Evolutionary conservation across 1,140 invertebrate genomes (phyloP), one percentile per base, ranked within the genome.

Genomic region (Heliconius congener): DNA sequence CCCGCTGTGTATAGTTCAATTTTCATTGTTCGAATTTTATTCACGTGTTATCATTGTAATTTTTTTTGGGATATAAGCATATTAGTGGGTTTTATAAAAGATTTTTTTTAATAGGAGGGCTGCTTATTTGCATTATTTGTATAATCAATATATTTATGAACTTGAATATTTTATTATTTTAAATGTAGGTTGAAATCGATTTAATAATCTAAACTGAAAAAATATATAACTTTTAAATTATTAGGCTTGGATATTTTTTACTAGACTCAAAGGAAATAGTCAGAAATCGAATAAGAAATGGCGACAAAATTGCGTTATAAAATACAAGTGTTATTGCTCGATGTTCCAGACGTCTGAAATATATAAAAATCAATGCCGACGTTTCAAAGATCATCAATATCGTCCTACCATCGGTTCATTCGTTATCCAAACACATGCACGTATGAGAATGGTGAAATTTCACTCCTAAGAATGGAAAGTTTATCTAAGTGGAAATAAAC

Each of bases 301-400:
- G 42, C 18, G 16, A 52, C 50, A 52, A 19, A 52, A 52, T 52
- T 19, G 18, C 50, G 18, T 19, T 19, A 18, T 52, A 19, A 52
- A 52, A 52, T 19, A 52, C 76, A 13, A 79, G 55, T 83, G 81
- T 84, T 84, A 85, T 85, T 83, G 83, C 76, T 80, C 81, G 73
- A 70, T 80, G 39, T 73, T 82, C 77, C 60, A 72, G 72, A 81
- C 72, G 79, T 77, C 74, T 80, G 57, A 79, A 85, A 74, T 81
- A 84, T 80, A 80, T 82, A 80, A 84, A 84, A 85, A 78, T 85
- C 78, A 73, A 60, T 80, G 72, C 39, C 77, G 55, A 57, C 46
- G 57, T 71, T 80, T 78, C 74, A 19, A 82, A 71, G 74, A 78
- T 77, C 76, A 42, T 76, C 80, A 60, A 81, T 73, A 18, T 57